These are phyloP conservation scores for zebrafish (Danio rerio) DNA, from an alignment of 2,113 vertebrate species.

Conservation along the genomic window GRCz12tu NC_133187.1:34117501-34118000, in stretches of 20 bases:
- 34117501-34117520: too few species aligned
- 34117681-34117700: conserved; percentile 7
- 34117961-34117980: conserved; percentile 6
- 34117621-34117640: not conserved
- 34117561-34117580: too few species aligned
- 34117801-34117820: not conserved
- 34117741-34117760: conserved; percentile 45
- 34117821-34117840: conserved; percentile 53
- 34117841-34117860: not conserved
- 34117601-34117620: too few species aligned
- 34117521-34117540: too few species aligned
- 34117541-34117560: too few species aligned
- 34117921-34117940: conserved; percentile 21
- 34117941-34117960: too few species aligned
- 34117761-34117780: conserved; percentile 35
- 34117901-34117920: conserved; percentile 35
- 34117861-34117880: conserved; percentile 30
- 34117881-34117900: conserved; percentile 24
- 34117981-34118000: conserved; percentile 6
- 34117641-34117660: conserved; percentile 4
- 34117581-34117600: too few species aligned
- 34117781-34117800: too few species aligned
- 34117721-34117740: conserved; percentile 48
- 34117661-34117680: not conserved
- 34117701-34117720: not conserved